Base-by-base conservation (phyloP, 2,113 vertebrate genomes). In the Amazona vittata region DNA sequence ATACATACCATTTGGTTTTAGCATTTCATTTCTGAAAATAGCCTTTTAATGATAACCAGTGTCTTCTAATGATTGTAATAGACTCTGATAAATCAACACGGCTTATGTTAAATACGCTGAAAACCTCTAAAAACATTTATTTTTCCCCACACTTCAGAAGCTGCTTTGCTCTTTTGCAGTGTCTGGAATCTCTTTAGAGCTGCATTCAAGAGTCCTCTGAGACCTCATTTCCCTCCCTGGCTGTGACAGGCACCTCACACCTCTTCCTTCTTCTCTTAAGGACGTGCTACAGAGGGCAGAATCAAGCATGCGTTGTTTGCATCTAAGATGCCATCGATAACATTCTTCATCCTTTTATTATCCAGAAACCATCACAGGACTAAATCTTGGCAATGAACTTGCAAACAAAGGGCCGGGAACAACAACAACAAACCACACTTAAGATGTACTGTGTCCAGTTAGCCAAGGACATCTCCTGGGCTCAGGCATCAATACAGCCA, bases 1-100 rank as follows among this genome's bases (percentile, higher is more conserved):
- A 96, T 93, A 95, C 47, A 94, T 26, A 95, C 43, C 78, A 89
- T 94, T 96, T 96, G 93, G 77, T 94, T 97, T 96, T 93, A 97
- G 85, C 76, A 81, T 86, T 95, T 69, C 76, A 83, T 92, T 97
- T 91, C 96, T 94, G 71, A 93, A 90, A 96, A 94, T 82, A 96
- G 84, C 74, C 94, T 93, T 96, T 95, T 96, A 92, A 97, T 94
- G 83, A 94, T 78, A 93, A 86, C 68, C 93, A 76, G 79, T 86
- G 59, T 86, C 73, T 95, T 55, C 3, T 65, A 93, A 95, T 93
- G 60, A 95, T 83, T 88, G 71, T 57, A 93, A 83, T 88, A 94
- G 49, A 79, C 71, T 91, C 41, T 70, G 73, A 96, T 78, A 96
- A 97, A 96, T 96, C 85, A 96, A 78, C 49, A 88, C 84, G 41